These are phyloP conservation scores for Agrotis exclamationis DNA, from an alignment of 2,888 invertebrate species.

Conservation along the genomic window DNA sequence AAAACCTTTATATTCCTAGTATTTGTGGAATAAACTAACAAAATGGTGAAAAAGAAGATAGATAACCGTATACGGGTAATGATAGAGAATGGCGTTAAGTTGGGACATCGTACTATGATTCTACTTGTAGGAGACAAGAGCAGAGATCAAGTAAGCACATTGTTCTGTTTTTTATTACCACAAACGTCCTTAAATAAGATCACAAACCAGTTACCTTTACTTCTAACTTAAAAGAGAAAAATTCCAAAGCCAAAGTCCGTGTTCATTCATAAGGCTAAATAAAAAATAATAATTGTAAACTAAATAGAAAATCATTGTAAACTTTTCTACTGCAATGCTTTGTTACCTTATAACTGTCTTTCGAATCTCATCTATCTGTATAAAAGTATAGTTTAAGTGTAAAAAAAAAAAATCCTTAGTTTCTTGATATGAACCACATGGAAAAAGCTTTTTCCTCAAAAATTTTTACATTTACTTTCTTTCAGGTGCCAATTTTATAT, in stretches of 20 bases:
- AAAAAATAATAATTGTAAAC: too few species aligned
- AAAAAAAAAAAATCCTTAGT: too few species aligned
- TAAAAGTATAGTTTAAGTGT: too few species aligned
- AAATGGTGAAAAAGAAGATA: slow-evolving; percentile 98
- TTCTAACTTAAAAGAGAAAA: background rate
- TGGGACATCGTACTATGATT: slow-evolving; percentile 98
- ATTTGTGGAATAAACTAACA: slow-evolving; percentile 65
- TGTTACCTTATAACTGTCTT: too few species aligned
- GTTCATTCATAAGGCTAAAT: background rate
- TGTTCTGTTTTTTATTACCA: background rate
- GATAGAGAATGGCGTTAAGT: slow-evolving; percentile 98
- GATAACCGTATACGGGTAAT: slow-evolving; percentile 98
- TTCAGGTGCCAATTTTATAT: slow-evolving; percentile 98
- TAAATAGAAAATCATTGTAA: too few species aligned
- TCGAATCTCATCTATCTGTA: too few species aligned
- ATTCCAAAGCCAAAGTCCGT: background rate
- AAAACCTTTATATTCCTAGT: slow-evolving; percentile 25
- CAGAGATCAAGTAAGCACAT: slow-evolving; percentile 95
- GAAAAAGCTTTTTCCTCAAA: too few species aligned
- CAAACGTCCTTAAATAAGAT: background rate
- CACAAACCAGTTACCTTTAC: background rate
- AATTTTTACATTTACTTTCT: slow-evolving; percentile 30
- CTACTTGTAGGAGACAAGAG: slow-evolving; percentile 98
- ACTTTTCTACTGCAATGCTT: too few species aligned
- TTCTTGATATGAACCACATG: too few species aligned